A percentile compares a stretch with the other conserved stretches of the same genome.
Conservation (phyloP, 2,797 vertebrate genomes). For the Heterohyrax brucei region DNA sequence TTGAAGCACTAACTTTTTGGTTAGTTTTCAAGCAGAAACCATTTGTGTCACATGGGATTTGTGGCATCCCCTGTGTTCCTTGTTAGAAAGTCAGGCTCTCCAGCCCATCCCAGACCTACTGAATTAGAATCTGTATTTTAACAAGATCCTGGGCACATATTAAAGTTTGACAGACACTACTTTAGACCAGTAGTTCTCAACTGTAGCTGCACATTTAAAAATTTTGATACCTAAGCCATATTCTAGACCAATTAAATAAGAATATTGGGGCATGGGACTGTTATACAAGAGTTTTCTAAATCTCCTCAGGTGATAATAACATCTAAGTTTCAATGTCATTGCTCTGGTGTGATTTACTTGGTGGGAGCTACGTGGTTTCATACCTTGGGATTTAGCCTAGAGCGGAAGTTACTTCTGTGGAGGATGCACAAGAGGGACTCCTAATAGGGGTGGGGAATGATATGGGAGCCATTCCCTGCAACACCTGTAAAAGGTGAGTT, state of each 20-base stretch:
- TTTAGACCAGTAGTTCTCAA: background rate
- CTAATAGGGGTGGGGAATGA: background rate
- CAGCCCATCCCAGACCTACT: no score
- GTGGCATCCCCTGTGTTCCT: background rate
- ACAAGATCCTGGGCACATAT: background rate
- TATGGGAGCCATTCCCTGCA: background rate
- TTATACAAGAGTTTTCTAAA: background rate
- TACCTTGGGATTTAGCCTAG: background rate
- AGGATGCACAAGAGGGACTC: background rate
- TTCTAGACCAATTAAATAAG: background rate
- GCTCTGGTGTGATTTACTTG: background rate
- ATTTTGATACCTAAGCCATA: background rate
- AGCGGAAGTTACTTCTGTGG: background rate
- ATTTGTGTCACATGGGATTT: no score
- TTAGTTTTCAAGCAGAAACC: no score
- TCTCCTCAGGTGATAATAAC: no score
- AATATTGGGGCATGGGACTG: background rate
- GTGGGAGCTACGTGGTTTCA: background rate
- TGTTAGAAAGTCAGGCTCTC: constrained; percentile 21
- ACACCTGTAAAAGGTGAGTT: background rate
- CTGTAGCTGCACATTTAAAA: background rate
- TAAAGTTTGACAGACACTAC: background rate
- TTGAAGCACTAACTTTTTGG: no score
- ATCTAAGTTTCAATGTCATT: background rate
- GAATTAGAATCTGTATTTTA: background rate